phyloP scores from a whole-genome alignment of 2,888 invertebrate species.

The Drosophila atripex region DNA sequence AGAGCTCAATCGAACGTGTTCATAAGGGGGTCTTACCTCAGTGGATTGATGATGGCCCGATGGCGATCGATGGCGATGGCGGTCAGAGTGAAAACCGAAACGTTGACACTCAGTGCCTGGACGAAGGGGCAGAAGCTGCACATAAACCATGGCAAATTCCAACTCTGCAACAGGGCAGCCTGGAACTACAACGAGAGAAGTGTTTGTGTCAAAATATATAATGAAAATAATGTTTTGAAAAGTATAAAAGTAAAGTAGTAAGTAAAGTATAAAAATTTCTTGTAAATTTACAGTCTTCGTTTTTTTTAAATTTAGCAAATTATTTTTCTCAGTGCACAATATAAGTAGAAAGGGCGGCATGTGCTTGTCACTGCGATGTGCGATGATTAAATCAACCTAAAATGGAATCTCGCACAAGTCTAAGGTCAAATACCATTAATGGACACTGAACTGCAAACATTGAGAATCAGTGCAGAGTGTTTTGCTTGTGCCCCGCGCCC shows the following conservation, averaged over 20 bases:
- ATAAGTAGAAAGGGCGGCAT: neutral
- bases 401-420: constrained; percentile 21
- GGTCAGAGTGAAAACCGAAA: constrained; percentile 94
- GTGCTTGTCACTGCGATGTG: constrained; percentile 7
- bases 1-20: neutral
- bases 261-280: no score
- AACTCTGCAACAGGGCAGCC: constrained; percentile 93
- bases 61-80: constrained; percentile 94
- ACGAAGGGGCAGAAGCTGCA: constrained; percentile 95
- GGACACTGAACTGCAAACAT: constrained; percentile 25
- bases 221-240: no score
- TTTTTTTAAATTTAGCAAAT: neutral
- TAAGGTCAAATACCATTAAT: constrained; percentile 36
- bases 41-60: constrained; percentile 89
- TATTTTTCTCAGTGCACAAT: neutral
- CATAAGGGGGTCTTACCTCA: constrained; percentile 85
- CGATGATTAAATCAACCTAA: constrained; percentile 28
- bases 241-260: no score
- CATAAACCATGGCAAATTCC: constrained; percentile 94
- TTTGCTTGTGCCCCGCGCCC: neutral
- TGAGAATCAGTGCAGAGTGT: neutral
- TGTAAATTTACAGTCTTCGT: neutral
- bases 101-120: constrained; percentile 93
- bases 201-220: neutral
- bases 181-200: constrained; percentile 87